A percentile compares a stretch with the other conserved stretches of the same genome.
Evolutionary conservation across 2,888 invertebrate species (phyloP).

Genomic region (Amiota communis): DNA sequence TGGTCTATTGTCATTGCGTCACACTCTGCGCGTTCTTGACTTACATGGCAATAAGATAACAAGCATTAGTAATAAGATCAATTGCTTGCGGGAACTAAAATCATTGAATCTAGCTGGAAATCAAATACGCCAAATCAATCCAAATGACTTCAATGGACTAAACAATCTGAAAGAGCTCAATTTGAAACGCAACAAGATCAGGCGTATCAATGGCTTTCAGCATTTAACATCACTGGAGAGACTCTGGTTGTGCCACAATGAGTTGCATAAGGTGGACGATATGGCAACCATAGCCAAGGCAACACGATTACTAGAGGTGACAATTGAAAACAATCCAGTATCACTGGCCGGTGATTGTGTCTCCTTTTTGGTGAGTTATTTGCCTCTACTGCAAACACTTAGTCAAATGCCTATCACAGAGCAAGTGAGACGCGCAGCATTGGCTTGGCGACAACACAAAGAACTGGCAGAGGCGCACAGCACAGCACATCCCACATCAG

Average conservation of each 20-base stretch:
- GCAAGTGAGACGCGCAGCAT: slow-evolving; percentile 84
- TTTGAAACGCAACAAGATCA: slow-evolving; percentile 87
- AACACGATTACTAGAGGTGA: slow-evolving; percentile 84
- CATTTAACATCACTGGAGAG: slow-evolving; percentile 83
- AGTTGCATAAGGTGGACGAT: slow-evolving; percentile 85
- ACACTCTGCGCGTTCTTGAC: slow-evolving; percentile 90
- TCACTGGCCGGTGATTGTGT: slow-evolving; percentile 86
- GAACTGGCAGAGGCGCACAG: slow-evolving; percentile 78
- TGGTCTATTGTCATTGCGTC: slow-evolving; percentile 66
- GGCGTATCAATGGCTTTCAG: slow-evolving; percentile 86
- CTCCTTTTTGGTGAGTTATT: slow-evolving; percentile 85
- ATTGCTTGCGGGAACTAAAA: slow-evolving; percentile 84
- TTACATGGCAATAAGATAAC: slow-evolving; percentile 93
- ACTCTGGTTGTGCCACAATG: slow-evolving; percentile 73
- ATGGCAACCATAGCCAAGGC: slow-evolving; percentile 88
- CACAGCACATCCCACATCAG: slow-evolving; percentile 72
- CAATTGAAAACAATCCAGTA: slow-evolving; percentile 90
- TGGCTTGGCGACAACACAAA: slow-evolving; percentile 86
- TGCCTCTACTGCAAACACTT: slow-evolving; percentile 82
- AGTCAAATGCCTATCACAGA: slow-evolving; percentile 87
- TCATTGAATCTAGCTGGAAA: slow-evolving; percentile 95
- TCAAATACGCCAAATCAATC: slow-evolving; percentile 84
- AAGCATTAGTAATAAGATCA: slow-evolving; percentile 71
- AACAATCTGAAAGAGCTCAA: slow-evolving; percentile 88
- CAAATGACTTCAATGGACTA: slow-evolving; percentile 85